Base-by-base conservation (phyloP, 2,797 vertebrate species). In the Myripristis murdjan region DNA sequence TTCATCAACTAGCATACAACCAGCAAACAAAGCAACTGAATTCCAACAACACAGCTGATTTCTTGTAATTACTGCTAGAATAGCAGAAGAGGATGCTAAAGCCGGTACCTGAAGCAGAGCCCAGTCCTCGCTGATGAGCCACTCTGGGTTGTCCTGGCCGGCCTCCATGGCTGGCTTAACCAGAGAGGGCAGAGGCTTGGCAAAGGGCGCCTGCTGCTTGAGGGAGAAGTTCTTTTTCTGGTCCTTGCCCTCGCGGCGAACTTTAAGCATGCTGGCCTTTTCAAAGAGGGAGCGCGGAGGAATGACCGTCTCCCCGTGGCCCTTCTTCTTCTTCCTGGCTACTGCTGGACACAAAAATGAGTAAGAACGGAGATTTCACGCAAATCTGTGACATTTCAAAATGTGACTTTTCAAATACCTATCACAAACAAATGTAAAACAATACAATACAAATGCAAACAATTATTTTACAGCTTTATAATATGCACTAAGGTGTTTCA, bases 91-190 rank as follows among this genome's bases (percentile, higher is more conserved):
- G 0, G 22, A 26, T 8, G n/a, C 16, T 18, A 2, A 48, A 69
- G 28, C 20, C 5, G n/a, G 48, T 83, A 98, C 97, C 96, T 97
- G 97, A 61, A 98, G 93, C 79, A 98, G 92, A 52, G 97, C 97
- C 97, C 97, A 98, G 91, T 98, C 97, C 85, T 98, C 97, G 1
- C 96, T 97, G 82, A 98, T 98, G 76, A 98, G 88, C 97, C 97
- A 98, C 87, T 98, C 97, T 0, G 97, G 97, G 86, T 97, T 97
- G 88, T 98, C 97, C 78, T 96, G 96, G 1, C 96, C 94, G 0
- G 94, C 92, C 74, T 98, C 97, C 78, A 94, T 93, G 28, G 96
- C 94, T 11, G 96, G 96, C 88, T 97, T 97, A 76, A 94, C 96
- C 77, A 97, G 92, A 0, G 97, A 97, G 0, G 97, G 97, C 37